Percentiles rank a stretch among this genome's conserved stretches.
phyloP scores from a whole-genome alignment of 2,888 invertebrate genomes.

The Aphodius sticticus region DNA sequence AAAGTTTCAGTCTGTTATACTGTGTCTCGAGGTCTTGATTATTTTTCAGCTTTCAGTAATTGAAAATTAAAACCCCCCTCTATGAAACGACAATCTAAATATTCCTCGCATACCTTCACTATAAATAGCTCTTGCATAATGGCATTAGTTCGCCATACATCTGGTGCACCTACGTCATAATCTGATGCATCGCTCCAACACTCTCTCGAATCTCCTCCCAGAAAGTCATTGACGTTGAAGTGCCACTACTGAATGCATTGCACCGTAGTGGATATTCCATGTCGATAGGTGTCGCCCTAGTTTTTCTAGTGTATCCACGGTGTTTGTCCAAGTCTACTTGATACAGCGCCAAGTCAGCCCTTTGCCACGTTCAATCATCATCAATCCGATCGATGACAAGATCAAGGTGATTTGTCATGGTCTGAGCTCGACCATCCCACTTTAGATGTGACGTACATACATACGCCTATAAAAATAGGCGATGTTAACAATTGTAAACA shows the following conservation, averaged over 20 bases:
- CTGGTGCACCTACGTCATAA: not conserved
- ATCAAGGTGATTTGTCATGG: constrained; percentile 24
- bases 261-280: not conserved
- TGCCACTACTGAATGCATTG: not conserved
- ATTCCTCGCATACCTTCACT: not conserved
- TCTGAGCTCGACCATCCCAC: not conserved
- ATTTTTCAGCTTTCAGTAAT: too few relatives aligned
- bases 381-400: constrained; percentile 4
- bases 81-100: not conserved
- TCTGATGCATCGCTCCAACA: not conserved
- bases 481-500: too few relatives aligned
- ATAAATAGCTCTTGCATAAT: not conserved
- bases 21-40: too few relatives aligned
- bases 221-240: not conserved
- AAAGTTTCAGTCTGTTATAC: too few relatives aligned
- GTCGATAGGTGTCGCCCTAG: not conserved
- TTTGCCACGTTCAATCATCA: constrained; percentile 15
- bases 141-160: not conserved
- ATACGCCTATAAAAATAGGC: not conserved
- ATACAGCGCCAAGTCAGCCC: not conserved
- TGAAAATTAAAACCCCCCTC: too few relatives aligned
- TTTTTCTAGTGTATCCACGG: not conserved
- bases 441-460: not conserved
- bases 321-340: not conserved
- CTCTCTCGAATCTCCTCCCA: not conserved